phyloP scores from a whole-genome alignment of 2,113 vertebrate genomes.

The Salvelinus sp. region DNA sequence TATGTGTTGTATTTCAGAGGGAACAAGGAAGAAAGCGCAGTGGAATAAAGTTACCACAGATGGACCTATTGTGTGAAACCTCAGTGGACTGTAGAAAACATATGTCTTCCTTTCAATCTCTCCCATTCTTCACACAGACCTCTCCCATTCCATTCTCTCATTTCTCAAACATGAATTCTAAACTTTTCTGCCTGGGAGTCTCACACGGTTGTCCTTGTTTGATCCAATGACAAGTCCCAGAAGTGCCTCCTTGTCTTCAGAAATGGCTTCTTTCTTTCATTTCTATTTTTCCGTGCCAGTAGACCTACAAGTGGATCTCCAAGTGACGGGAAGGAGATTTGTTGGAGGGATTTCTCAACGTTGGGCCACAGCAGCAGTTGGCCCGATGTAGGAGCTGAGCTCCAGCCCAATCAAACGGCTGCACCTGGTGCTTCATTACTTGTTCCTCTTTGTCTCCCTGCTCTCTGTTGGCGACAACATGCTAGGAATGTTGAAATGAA shows the following conservation, averaged over 20 bases:
- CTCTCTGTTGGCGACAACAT: slow-evolving; percentile 21
- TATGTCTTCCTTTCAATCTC: neutral
- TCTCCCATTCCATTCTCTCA: neutral
- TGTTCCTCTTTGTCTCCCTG: slow-evolving; percentile 29
- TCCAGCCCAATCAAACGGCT: slow-evolving; percentile 39
- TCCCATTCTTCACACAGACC: neutral
- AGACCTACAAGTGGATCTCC: neutral
- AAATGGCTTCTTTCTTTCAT: neutral
- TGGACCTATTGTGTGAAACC: neutral
- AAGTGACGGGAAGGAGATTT: slow-evolving; percentile 19
- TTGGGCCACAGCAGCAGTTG: slow-evolving; percentile 28
- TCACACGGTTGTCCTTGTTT: slow-evolving; percentile 3
- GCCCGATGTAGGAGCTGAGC: slow-evolving; percentile 6
- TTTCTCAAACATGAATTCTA: neutral
- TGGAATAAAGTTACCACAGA: neutral
- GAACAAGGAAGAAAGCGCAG: neutral
- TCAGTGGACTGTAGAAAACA: neutral
- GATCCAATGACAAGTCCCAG: slow-evolving; percentile 30
- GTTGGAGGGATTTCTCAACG: slow-evolving; percentile 31
- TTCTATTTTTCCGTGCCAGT: neutral
- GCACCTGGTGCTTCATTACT: slow-evolving; percentile 56
- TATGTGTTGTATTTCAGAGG: neutral
- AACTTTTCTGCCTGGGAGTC: slow-evolving; percentile 6
- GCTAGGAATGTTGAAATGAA: slow-evolving; percentile 39
- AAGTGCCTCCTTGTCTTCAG: slow-evolving; percentile 23